Conservation (phyloP, 2,113 vertebrate species). For the Pteropus alecto region DNA sequence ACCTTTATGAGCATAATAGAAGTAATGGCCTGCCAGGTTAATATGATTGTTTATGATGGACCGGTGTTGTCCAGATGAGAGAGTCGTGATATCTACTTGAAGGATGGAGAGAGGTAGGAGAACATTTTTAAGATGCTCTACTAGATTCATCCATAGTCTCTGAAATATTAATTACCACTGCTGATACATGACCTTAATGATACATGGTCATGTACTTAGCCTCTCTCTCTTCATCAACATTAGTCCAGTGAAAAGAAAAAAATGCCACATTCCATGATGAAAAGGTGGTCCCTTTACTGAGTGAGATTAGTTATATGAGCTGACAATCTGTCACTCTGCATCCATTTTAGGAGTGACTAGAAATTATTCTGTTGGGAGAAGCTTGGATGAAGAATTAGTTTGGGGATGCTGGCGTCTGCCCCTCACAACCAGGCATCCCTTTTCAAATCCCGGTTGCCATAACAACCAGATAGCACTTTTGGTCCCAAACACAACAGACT, state of each 20-base stretch:
- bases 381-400: conserved; percentile 74
- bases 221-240: not conserved
- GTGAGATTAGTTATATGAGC: conserved; percentile 51
- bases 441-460: conserved; percentile 82
- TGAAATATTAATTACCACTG: not conserved
- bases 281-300: conserved; percentile 26
- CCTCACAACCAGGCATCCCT: conserved; percentile 68
- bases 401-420: conserved; percentile 73
- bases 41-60: not conserved
- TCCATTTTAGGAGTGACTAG: conserved; percentile 60
- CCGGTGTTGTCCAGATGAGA: not conserved
- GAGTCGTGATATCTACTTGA: not conserved
- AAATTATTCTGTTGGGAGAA: conserved; percentile 70
- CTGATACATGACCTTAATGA: not conserved
- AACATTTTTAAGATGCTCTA: not conserved
- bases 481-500: conserved; percentile 76
- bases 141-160: not conserved
- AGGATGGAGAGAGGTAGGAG: not conserved
- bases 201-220: not conserved
- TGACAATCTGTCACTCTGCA: conserved; percentile 63
- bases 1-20: not conserved
- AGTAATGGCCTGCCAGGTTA: not conserved
- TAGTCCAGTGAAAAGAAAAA: not conserved
- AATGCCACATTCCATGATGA: conserved; percentile 9
- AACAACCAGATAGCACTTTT: conserved; percentile 81